Evolutionary conservation across 2,797 vertebrate species (phyloP).

Genomic region (Sebastes iracundus): DNA sequence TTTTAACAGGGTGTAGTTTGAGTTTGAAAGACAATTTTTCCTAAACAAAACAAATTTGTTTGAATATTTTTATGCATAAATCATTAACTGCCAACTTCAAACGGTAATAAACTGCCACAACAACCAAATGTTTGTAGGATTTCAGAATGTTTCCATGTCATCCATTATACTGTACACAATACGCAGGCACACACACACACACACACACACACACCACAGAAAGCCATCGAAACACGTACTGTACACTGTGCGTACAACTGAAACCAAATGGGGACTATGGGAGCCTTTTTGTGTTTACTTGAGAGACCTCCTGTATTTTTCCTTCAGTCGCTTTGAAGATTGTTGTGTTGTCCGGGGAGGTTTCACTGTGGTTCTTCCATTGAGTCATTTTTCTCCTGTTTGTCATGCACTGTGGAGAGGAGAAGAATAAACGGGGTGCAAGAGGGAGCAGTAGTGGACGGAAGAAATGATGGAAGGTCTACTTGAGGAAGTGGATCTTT

Average conservation of each 20-base stretch:
- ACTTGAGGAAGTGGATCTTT: not conserved
- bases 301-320: slow-evolving; percentile 64
- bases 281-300: slow-evolving; percentile 66
- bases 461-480: not conserved
- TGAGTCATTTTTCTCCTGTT: slow-evolving; percentile 62
- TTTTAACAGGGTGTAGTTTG: slow-evolving; percentile 26
- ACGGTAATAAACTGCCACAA: slow-evolving; percentile 65
- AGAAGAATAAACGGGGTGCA: not conserved
- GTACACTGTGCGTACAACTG: slow-evolving; percentile 54
- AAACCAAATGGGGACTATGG: slow-evolving; percentile 70
- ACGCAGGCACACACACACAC: slow-evolving; percentile 16
- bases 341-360: slow-evolving; percentile 55
- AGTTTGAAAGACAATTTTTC: slow-evolving; percentile 66
- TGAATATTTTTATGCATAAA: slow-evolving; percentile 71
- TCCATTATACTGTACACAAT: slow-evolving; percentile 62
- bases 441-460: not conserved
- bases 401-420: slow-evolving; percentile 47
- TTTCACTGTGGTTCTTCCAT: slow-evolving; percentile 58
- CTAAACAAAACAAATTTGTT: slow-evolving; percentile 75
- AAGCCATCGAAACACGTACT: slow-evolving; percentile 42
- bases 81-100: slow-evolving; percentile 75
- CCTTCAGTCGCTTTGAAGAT: slow-evolving; percentile 61
- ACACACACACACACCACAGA: slow-evolving; percentile 3
- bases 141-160: slow-evolving; percentile 71
- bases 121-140: slow-evolving; percentile 71